Evolutionary conservation across 2,888 invertebrate genomes (phyloP).

Genomic region (Cantharis nigra): DNA sequence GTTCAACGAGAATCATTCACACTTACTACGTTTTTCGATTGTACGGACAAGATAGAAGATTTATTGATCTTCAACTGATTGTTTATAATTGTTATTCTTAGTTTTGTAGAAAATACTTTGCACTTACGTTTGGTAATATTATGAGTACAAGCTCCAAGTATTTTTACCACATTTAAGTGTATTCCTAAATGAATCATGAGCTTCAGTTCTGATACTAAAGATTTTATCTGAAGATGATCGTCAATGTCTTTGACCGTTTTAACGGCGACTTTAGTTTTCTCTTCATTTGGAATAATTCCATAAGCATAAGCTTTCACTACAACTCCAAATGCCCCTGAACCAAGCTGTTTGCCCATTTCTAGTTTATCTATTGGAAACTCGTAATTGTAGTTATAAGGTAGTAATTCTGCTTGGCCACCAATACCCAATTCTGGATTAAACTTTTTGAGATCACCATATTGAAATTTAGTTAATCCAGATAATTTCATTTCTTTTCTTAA

Average conservation of each 20-base stretch:
- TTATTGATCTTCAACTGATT: too few species aligned
- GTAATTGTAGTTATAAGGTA: constrained; percentile 88
- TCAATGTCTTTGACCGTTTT: constrained; percentile 93
- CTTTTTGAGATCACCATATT: constrained; percentile 76
- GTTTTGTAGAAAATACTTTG: too few species aligned
- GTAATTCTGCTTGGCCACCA: constrained; percentile 92
- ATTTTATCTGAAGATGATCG: constrained; percentile 82
- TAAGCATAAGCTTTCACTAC: constrained; percentile 78
- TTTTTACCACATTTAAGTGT: constrained; percentile 90
- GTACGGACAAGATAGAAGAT: too few species aligned
- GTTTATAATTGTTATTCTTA: too few species aligned
- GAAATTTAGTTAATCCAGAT: constrained; percentile 76
- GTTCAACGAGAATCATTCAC: too few species aligned
- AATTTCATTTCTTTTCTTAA: constrained; percentile 69
- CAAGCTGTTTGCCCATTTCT: constrained; percentile 62
- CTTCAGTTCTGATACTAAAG: constrained; percentile 90
- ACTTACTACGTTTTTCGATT: too few species aligned
- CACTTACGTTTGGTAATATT: constrained; percentile 82
- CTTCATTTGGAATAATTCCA: constrained; percentile 76
- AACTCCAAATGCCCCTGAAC: constrained; percentile 93
- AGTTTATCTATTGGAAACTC: constrained; percentile 88
- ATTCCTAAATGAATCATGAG: constrained; percentile 95
- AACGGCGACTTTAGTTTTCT: constrained; percentile 83
- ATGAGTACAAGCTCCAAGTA: constrained; percentile 92
- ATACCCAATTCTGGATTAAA: constrained; percentile 64